These are phyloP conservation scores for Alosa alosa DNA, from an alignment of 2,113 vertebrate genomes.

Conservation along the genomic window DNA sequence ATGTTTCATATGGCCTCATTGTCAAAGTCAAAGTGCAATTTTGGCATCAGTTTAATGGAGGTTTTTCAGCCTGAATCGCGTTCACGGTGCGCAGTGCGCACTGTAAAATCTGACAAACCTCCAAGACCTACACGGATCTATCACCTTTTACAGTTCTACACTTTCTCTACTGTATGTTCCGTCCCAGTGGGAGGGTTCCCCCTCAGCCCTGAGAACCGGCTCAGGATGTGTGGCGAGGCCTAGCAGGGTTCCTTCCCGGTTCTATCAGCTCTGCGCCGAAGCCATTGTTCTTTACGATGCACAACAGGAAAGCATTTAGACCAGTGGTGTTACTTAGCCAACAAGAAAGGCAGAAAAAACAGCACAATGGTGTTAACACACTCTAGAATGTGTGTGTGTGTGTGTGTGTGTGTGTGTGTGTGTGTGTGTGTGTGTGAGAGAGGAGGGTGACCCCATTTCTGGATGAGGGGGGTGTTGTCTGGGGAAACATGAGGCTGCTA, in stretches of 20 bases:
- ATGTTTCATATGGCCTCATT: no score
- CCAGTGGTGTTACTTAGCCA: background rate
- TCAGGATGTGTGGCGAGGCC: background rate
- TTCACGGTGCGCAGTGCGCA: background rate
- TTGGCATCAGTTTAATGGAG: no score
- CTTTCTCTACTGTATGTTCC: no score
- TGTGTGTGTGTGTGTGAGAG: no score
- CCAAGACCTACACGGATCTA: slow-evolving; percentile 34
- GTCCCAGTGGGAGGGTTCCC: slow-evolving; percentile 8
- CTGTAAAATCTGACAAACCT: slow-evolving; percentile 27
- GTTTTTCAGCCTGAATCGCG: no score
- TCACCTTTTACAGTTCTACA: slow-evolving; percentile 23
- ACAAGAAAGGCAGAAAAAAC: no score
- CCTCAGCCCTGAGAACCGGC: background rate
- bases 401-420: no score
- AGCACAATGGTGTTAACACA: background rate
- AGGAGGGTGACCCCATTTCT: no score
- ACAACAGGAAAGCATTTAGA: slow-evolving; percentile 1
- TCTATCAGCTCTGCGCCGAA: background rate
- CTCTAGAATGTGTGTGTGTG: background rate
- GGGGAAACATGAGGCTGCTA: no score
- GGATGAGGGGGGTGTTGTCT: no score
- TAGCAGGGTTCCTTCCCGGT: background rate
- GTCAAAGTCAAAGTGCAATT: no score
- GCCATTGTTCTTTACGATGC: background rate